Evolutionary conservation across 1,140 invertebrate species (phyloP).

Genomic region (Stegodyphus dumicola): DNA sequence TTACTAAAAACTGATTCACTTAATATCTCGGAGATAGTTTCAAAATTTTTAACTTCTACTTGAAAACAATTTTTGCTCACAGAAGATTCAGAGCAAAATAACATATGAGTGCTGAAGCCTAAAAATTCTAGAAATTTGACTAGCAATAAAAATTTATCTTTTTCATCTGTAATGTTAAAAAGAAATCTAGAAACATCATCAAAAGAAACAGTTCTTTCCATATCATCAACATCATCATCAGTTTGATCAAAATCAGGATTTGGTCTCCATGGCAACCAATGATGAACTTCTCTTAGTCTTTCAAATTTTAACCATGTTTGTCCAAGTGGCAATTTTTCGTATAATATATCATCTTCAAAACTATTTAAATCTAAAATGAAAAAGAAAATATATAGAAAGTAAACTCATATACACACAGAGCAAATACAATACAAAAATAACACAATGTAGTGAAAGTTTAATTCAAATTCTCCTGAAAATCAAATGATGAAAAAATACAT

Average conservation of each 20-base stretch:
- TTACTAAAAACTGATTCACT: conserved; percentile 6
- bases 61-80: conserved; percentile 3
- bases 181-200: conserved; percentile 69
- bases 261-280: conserved; percentile 71
- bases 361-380: conserved; percentile 64
- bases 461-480: not conserved
- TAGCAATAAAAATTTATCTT: conserved; percentile 66
- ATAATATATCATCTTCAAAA: conserved; percentile 63
- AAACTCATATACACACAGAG: not conserved
- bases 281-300: conserved; percentile 65
- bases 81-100: not conserved
- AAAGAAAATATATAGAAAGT: not conserved
- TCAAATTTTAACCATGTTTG: conserved; percentile 70
- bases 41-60: conserved; percentile 58
- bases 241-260: conserved; percentile 66
- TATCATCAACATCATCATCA: conserved; percentile 70
- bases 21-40: conserved; percentile 52
- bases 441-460: not conserved
- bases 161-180: conserved; percentile 65
- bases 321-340: conserved; percentile 62
- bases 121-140: conserved; percentile 68
- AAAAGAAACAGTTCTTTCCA: conserved; percentile 69
- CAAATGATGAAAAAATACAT: not conserved
- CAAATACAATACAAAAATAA: not conserved
- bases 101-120: conserved; percentile 62